phyloP scores from a whole-genome alignment of 1,140 invertebrate species.

The Drosophila sechellia region DNA sequence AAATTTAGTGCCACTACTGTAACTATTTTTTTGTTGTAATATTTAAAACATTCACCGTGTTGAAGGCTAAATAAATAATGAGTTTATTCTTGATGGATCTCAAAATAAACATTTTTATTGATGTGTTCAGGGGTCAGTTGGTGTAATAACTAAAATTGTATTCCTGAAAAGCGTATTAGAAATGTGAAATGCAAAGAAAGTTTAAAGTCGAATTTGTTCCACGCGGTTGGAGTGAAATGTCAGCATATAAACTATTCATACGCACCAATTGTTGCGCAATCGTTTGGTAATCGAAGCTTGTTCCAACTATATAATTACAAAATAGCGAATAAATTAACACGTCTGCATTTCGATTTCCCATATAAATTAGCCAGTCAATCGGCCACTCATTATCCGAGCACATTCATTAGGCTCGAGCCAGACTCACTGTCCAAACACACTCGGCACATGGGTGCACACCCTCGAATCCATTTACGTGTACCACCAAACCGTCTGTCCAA shows the following conservation, averaged over 20 bases:
- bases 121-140: too few relatives aligned
- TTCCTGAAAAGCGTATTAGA: too few relatives aligned
- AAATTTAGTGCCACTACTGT: background rate
- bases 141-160: too few relatives aligned
- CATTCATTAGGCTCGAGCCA: background rate
- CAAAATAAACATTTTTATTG: background rate
- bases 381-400: constrained; percentile 12
- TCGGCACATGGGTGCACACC: background rate
- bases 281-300: background rate
- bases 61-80: background rate
- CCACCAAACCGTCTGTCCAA: constrained; percentile 12
- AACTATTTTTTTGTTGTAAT: background rate
- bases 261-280: background rate
- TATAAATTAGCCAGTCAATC: constrained; percentile 2
- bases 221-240: too few relatives aligned
- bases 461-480: constrained; percentile 18
- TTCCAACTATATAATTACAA: background rate
- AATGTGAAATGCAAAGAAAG: too few relatives aligned
- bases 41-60: background rate
- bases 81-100: background rate
- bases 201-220: too few relatives aligned
- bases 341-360: background rate
- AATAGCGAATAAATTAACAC: background rate
- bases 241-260: background rate
- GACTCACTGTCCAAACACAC: constrained; percentile 2